Evolutionary conservation across 2,888 invertebrate species (phyloP).

Genomic region (Xestia rhomboidea): DNA sequence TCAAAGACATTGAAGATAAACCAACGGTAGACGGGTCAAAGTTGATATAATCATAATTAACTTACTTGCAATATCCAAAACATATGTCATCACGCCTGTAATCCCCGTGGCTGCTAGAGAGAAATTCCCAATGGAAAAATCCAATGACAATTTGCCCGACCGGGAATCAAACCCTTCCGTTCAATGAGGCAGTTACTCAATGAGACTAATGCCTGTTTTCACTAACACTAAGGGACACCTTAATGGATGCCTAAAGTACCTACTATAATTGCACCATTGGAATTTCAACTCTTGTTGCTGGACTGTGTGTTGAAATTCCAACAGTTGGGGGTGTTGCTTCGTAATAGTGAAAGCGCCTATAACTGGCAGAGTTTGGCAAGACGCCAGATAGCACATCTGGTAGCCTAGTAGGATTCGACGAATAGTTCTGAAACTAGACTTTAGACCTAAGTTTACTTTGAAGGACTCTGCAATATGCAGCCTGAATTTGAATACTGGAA

Average conservation of each 20-base stretch:
- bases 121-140: too few species aligned
- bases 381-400: slow-evolving; percentile 32
- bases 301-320: background rate
- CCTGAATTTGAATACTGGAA: background rate
- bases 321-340: background rate
- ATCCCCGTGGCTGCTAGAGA: too few species aligned
- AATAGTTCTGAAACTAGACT: slow-evolving; percentile 21
- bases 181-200: too few species aligned
- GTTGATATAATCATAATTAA: too few species aligned
- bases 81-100: too few species aligned
- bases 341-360: background rate
- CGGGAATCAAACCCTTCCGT: too few species aligned
- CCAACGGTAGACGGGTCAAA: background rate
- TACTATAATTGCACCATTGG: background rate
- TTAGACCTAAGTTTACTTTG: slow-evolving; percentile 21
- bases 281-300: background rate
- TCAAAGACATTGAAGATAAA: background rate
- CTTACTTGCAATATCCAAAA: too few species aligned
- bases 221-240: background rate
- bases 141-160: too few species aligned
- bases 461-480: slow-evolving; percentile 21
- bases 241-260: background rate
- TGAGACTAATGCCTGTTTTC: background rate
- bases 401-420: background rate
- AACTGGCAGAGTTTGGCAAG: slow-evolving; percentile 29